A percentile compares a stretch with the other conserved stretches of the same genome.
Evolutionary conservation across 23 tunicate species (phyloP).

Genomic region (Styela clava): DNA sequence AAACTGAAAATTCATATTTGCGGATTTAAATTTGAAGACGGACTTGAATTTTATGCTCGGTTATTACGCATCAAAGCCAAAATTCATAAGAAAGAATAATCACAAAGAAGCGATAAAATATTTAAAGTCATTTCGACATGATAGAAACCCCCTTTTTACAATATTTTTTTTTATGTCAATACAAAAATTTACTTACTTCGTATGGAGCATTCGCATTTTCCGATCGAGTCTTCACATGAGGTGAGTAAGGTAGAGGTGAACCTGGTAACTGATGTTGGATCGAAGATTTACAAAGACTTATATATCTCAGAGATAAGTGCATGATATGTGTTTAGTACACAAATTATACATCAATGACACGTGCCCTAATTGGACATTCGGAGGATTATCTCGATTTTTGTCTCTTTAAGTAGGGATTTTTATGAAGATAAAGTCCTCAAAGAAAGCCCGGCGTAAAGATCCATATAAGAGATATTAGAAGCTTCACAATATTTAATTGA

Average conservation of each 20-base stretch:
- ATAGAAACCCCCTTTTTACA: too few relatives aligned
- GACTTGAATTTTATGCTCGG: too few relatives aligned
- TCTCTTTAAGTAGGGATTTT: not conserved
- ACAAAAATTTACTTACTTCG: too few relatives aligned
- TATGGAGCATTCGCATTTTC: too few relatives aligned
- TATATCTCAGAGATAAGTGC: not conserved
- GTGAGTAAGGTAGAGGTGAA: not conserved
- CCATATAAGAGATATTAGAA: not conserved
- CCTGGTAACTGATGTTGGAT: not conserved
- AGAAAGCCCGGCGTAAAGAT: not conserved
- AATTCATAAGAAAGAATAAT: too few relatives aligned
- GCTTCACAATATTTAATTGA: not conserved
- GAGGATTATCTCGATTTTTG: not conserved
- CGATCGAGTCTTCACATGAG: too few relatives aligned
- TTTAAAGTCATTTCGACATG: too few relatives aligned
- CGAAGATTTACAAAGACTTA: not conserved
- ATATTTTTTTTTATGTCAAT: too few relatives aligned
- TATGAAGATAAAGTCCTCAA: not conserved
- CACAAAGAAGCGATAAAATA: too few relatives aligned
- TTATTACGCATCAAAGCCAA: too few relatives aligned
- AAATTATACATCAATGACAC: not conserved
- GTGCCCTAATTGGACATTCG: slow-evolving; percentile 11
- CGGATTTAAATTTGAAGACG: too few relatives aligned
- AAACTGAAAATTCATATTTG: too few relatives aligned
- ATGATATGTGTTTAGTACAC: not conserved